Evolutionary conservation across 1,140 invertebrate species (phyloP).

Genomic region (Ditylenchus dipsaci): DNA sequence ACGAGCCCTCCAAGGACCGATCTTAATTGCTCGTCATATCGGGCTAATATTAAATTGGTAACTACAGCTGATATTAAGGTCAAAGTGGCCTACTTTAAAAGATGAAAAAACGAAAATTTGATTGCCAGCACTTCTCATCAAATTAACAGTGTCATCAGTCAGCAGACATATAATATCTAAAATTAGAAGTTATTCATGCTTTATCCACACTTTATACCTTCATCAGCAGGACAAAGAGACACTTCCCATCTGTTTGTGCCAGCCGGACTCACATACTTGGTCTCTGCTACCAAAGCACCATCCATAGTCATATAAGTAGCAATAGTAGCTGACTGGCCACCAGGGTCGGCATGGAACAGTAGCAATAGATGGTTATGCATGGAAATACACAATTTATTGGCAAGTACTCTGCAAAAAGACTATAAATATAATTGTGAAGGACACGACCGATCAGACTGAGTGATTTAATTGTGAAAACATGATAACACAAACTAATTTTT

Average conservation of each 20-base stretch:
- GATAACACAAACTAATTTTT: too few species aligned
- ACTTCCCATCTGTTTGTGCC: background rate
- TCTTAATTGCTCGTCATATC: too few species aligned
- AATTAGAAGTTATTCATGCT: too few species aligned
- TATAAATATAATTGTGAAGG: too few species aligned
- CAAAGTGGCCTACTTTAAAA: conserved; percentile 23
- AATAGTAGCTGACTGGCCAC: conserved; percentile 7
- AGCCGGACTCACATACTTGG: background rate
- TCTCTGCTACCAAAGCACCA: conserved; percentile 23
- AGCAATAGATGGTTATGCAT: conserved; percentile 15
- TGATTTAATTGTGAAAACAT: too few species aligned
- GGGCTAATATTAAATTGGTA: too few species aligned
- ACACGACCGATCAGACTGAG: background rate
- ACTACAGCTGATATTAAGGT: too few species aligned
- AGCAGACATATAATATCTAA: conserved; percentile 30
- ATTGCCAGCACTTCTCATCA: conserved; percentile 4
- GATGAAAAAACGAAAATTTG: conserved; percentile 21
- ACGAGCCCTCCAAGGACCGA: too few species aligned
- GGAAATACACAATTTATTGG: conserved; percentile 25
- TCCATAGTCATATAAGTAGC: conserved; percentile 10
- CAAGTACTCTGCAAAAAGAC: conserved; percentile 20
- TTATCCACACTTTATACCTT: too few species aligned
- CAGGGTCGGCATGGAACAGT: conserved; percentile 10
- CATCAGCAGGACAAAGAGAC: conserved; percentile 32
- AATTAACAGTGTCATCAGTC: conserved; percentile 16